Evolutionary conservation across 1,140 invertebrate genomes (phyloP), one percentile per base, ranked within the genome.

Genomic region (Pogonomyrmex barbatus): DNA sequence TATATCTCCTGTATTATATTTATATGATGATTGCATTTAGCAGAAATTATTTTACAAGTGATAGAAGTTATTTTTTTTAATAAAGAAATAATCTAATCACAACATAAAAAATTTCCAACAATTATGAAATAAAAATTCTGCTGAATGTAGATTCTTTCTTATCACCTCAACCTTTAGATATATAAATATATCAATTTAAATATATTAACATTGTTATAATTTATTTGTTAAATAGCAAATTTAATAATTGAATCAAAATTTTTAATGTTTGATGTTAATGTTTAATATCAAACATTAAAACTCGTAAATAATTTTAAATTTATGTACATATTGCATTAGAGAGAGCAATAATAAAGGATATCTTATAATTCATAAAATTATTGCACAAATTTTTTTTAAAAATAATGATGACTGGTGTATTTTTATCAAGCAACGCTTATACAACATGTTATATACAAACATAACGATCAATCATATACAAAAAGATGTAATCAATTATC

Each of bases 401-500:
- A 92, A 91, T 91, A 89, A 60, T 89, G 86, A 36, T 90, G 63
- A 92, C 52, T 89, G 54, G 54, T 92, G 63, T 92, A 92, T 92
- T 91, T 89, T 87, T 81, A 60, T 88, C 47, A 92, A 92, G 89
- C 85, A 70, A 77, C 33, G 83, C 73, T 91, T 89, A 82, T 91
- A 90, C 86, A 89, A 92, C 89, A 92, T 82, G 54, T 90, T 89
- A 89, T 89, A 85, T 91, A 91, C 88, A 91, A 89, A 91, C 90
- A 67, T 89, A 89, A 89, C 78, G 60, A 92, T 88, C 87, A 90
- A 92, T 75, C 88, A 90, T 89, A 91, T 91, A 92, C 91, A 93
- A 92, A 93, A 92, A 91, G 82, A 87, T 90, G 54, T 90, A 89
- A 91, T 65, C 83, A 87, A 88, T 91, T 91, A 88, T 86, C 86